A percentile compares a stretch with the other conserved stretches of the same genome.
Conservation (phyloP, 35 echinoderm and acorn worm species). For the Amphiura filiformis region DNA sequence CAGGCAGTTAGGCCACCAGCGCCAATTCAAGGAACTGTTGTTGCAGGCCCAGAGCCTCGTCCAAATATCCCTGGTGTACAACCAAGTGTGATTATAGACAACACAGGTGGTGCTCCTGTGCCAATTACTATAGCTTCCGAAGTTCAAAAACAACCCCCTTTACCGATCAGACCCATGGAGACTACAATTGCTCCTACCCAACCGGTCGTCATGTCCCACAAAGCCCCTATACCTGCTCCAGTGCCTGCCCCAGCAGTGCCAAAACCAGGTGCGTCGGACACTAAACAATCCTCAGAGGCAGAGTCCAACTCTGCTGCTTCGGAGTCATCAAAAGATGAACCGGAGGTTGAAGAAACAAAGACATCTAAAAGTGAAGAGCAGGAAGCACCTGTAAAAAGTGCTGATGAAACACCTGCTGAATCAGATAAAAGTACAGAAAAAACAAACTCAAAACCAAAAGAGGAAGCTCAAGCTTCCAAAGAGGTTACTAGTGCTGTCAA, state of each 20-base stretch:
- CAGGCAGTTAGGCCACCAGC: constrained; percentile 13
- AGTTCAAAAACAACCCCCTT: not conserved
- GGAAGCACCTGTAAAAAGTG: not conserved
- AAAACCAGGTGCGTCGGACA: not conserved
- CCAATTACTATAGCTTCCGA: constrained; percentile 17
- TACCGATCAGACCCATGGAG: not conserved
- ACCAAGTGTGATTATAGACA: not conserved
- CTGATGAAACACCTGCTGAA: not conserved
- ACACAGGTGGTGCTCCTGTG: not conserved
- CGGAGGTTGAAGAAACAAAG: not conserved
- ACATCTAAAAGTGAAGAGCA: not conserved
- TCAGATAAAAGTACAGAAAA: not conserved
- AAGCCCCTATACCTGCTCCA: not conserved
- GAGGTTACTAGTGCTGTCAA: not conserved
- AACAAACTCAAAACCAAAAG: not conserved
- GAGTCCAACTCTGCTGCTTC: not conserved
- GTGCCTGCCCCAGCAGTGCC: not conserved
- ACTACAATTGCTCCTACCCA: not conserved
- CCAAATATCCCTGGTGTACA: not conserved
- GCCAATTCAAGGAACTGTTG: not conserved
- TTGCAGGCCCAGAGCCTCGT: not conserved
- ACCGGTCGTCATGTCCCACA: not conserved
- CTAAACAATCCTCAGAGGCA: not conserved
- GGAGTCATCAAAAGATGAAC: not conserved
- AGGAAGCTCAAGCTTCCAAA: not conserved